Evolutionary conservation across 1,140 invertebrate species (phyloP).

Genomic region (Nomia melanderi): DNA sequence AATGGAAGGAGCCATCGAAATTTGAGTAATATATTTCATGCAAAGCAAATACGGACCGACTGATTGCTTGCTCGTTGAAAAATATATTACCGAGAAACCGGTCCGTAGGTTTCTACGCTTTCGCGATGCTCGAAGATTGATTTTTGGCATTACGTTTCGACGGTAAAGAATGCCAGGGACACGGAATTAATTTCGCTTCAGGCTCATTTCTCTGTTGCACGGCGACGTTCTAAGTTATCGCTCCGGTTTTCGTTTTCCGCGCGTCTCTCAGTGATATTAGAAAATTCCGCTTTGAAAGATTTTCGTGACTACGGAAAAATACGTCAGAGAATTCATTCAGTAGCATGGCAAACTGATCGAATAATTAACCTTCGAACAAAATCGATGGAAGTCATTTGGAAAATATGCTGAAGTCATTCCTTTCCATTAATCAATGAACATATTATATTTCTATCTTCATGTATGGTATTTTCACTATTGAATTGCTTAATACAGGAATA

Average conservation of each 20-base stretch:
- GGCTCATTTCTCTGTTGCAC: not conserved
- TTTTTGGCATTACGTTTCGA: slow-evolving; percentile 38
- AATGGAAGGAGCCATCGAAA: not conserved
- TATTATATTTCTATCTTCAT: no score
- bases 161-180: slow-evolving; percentile 36
- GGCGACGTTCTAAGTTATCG: not conserved
- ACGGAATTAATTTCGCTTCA: slow-evolving; percentile 32
- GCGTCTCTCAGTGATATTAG: not conserved
- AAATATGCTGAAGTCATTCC: no score
- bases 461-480: no score
- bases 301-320: not conserved
- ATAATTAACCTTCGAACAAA: not conserved
- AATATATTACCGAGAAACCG: slow-evolving; percentile 15
- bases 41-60: slow-evolving; percentile 2
- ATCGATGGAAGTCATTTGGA: no score
- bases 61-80: not conserved
- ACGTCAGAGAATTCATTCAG: not conserved
- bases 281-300: slow-evolving; percentile 5
- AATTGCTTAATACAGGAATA: no score
- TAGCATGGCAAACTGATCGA: not conserved
- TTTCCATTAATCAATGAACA: no score
- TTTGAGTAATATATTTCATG: slow-evolving; percentile 6
- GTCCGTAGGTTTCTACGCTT: not conserved
- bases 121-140: slow-evolving; percentile 22
- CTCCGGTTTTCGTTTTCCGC: not conserved